phyloP scores from a whole-genome alignment of 2,888 invertebrate species.

The Abrostola tripartita region DNA sequence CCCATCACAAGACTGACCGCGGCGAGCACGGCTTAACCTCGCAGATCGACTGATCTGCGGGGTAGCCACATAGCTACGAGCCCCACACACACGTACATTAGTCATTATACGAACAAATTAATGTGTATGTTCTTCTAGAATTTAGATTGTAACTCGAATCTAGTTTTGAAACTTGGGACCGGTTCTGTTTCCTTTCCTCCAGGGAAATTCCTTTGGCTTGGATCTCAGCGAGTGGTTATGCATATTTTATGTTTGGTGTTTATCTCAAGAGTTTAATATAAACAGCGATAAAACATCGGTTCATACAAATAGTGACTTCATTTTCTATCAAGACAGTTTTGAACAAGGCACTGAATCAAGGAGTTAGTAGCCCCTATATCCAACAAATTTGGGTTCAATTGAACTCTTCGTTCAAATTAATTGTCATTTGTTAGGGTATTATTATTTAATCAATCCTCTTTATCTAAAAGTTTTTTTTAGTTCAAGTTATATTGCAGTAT shows the following conservation, averaged over 20 bases:
- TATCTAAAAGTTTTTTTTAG: no score
- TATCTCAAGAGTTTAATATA: constrained; percentile 7
- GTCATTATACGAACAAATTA: constrained; percentile 4
- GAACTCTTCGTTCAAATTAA: constrained; percentile 42
- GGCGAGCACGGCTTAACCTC: no score
- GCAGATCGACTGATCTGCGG: no score
- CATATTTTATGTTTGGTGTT: constrained; percentile 7
- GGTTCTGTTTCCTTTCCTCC: constrained; percentile 30
- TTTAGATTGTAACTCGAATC: constrained; percentile 8
- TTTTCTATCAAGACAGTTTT: neutral
- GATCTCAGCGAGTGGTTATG: constrained; percentile 8
- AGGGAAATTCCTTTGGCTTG: constrained; percentile 23
- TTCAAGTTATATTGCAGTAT: neutral
- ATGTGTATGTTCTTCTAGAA: constrained; percentile 12
- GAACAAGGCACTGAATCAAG: constrained; percentile 11
- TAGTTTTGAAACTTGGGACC: constrained; percentile 12
- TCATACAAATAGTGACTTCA: neutral
- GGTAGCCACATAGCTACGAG: no score
- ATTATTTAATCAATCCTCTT: constrained; percentile 33
- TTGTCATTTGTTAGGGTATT: constrained; percentile 41
- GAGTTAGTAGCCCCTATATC: constrained; percentile 34
- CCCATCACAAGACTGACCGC: no score
- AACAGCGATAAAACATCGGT: constrained; percentile 1
- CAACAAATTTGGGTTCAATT: constrained; percentile 42
- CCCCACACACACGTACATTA: no score